Percentiles rank a stretch among this genome's conserved stretches.
These are phyloP conservation scores for Ophiodon elongatus DNA, from an alignment of 2,113 vertebrate genomes.

Conservation along the genomic window DNA sequence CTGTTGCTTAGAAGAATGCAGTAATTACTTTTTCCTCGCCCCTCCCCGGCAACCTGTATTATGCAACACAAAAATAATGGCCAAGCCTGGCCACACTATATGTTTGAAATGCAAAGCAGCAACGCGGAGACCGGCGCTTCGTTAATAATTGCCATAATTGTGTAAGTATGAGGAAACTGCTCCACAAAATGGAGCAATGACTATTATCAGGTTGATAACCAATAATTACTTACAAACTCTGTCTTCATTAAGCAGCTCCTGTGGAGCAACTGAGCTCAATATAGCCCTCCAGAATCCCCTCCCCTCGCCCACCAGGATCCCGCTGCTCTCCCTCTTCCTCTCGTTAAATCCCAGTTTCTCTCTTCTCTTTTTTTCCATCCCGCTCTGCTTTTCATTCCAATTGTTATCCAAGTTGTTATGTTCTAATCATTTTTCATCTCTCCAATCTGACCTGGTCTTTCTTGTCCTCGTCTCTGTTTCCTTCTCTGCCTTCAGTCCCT, in stretches of 20 bases:
- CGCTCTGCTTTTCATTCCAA: slow-evolving; percentile 48
- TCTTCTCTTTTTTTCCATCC: slow-evolving; percentile 6
- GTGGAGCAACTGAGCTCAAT: slow-evolving; percentile 68
- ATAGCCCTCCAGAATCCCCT: slow-evolving; percentile 70
- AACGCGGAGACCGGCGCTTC: slow-evolving; percentile 16
- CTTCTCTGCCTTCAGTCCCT: slow-evolving; percentile 10
- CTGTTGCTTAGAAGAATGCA: background rate
- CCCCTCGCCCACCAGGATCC: slow-evolving; percentile 66
- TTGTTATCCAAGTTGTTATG: slow-evolving; percentile 38
- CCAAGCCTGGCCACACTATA: slow-evolving; percentile 21
- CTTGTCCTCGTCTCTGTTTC: slow-evolving; percentile 11
- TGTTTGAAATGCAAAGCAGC: slow-evolving; percentile 60
- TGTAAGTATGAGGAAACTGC: slow-evolving; percentile 76
- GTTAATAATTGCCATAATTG: slow-evolving; percentile 78
- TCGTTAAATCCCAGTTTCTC: slow-evolving; percentile 50
- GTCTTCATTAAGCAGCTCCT: slow-evolving; percentile 78
- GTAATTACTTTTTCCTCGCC: background rate
- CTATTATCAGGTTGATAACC: slow-evolving; percentile 84
- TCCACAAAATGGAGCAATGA: slow-evolving; percentile 77
- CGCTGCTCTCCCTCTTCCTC: slow-evolving; percentile 41
- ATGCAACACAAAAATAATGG: slow-evolving; percentile 34
- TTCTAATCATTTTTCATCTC: slow-evolving; percentile 56
- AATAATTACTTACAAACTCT: slow-evolving; percentile 82
- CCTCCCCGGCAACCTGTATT: slow-evolving; percentile 18
- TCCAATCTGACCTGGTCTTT: slow-evolving; percentile 8